phyloP scores from a whole-genome alignment of 2,113 vertebrate species.

The Gallinago media region DNA sequence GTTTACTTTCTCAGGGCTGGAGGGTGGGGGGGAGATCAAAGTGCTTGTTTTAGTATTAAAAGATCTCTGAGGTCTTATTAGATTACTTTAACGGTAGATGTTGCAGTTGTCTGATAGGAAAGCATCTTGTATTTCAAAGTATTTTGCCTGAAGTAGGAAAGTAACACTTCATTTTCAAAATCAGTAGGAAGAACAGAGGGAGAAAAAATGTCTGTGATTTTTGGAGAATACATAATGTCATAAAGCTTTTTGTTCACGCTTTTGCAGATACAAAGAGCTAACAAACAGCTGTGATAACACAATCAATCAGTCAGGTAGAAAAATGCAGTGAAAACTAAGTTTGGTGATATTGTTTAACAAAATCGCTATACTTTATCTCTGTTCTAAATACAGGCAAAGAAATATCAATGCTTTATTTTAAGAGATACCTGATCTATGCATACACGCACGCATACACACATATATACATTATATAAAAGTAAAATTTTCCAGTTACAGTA shows the following conservation, averaged over 20 bases:
- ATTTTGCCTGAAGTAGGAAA: not conserved
- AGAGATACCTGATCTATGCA: not conserved
- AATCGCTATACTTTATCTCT: not conserved
- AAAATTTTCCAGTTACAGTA: not conserved
- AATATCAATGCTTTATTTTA: not conserved
- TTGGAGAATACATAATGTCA: not conserved
- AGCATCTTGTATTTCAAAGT: not conserved
- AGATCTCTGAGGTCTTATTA: not conserved
- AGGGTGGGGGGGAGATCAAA: accelerated
- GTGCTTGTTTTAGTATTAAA: not conserved
- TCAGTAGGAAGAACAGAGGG: not conserved
- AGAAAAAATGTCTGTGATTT: slow-evolving; percentile 4
- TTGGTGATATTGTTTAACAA: not conserved
- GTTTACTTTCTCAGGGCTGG: not conserved
- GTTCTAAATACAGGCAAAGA: not conserved
- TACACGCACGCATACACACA: not conserved
- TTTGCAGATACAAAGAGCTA: not conserved
- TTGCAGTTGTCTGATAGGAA: not conserved
- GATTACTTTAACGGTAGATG: not conserved
- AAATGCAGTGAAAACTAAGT: not conserved
- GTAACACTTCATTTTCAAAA: slow-evolving; percentile 24
- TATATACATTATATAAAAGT: not conserved
- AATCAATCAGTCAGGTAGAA: not conserved
- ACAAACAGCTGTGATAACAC: not conserved
- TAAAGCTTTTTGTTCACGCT: not conserved